These are phyloP conservation scores for Melanotaenia duboulayi DNA, from an alignment of 2,113 vertebrate genomes.

Conservation along the genomic window DNA sequence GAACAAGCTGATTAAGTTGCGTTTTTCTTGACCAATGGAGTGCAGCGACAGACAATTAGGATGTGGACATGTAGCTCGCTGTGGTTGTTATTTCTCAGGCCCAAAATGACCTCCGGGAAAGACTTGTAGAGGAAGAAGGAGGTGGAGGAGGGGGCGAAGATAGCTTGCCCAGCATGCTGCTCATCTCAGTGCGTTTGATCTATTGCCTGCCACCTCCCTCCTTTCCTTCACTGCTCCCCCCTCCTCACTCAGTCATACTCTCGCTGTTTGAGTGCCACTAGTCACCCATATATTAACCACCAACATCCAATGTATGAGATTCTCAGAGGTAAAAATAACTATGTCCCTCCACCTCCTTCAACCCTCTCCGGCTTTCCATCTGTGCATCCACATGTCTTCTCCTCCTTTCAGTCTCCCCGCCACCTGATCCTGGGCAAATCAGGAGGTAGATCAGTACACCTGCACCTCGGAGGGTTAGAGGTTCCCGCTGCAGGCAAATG, in stretches of 20 bases:
- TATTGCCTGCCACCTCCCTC: slow-evolving; percentile 38
- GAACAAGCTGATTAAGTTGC: slow-evolving; percentile 59
- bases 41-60: slow-evolving; percentile 53
- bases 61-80: slow-evolving; percentile 15
- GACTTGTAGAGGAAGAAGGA: slow-evolving; percentile 21
- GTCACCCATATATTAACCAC: slow-evolving; percentile 63
- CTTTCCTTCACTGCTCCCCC: background rate
- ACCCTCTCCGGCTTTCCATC: slow-evolving; percentile 41
- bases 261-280: slow-evolving; percentile 32
- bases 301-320: slow-evolving; percentile 48
- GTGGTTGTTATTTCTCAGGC: slow-evolving; percentile 43
- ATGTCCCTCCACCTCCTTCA: slow-evolving; percentile 11
- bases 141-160: background rate
- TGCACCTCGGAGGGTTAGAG: slow-evolving; percentile 19
- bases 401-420: slow-evolving; percentile 15
- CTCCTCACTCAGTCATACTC: slow-evolving; percentile 21
- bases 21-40: slow-evolving; percentile 62
- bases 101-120: slow-evolving; percentile 57
- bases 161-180: slow-evolving; percentile 51
- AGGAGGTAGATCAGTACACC: slow-evolving; percentile 21
- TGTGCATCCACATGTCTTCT: slow-evolving; percentile 36
- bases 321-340: slow-evolving; percentile 52
- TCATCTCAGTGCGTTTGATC: slow-evolving; percentile 62
- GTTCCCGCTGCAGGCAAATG: slow-evolving; percentile 10
- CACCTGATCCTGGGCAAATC: slow-evolving; percentile 43